Base-by-base conservation (phyloP, 2,888 invertebrate genomes). In the Mylabris sibirica region DNA sequence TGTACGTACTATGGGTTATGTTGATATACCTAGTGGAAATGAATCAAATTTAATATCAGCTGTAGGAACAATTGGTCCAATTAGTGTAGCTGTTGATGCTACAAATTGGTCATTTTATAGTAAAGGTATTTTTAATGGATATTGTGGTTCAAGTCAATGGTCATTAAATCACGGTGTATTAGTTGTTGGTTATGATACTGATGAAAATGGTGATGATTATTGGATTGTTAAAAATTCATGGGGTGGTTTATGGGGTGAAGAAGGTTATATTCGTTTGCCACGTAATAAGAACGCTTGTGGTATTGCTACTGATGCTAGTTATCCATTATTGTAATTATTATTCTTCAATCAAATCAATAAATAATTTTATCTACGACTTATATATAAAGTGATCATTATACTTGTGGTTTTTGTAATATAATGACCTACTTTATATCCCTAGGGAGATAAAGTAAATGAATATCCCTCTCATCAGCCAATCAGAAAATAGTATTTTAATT, bases 81-180 rank as follows among this genome's bases (percentile, higher is more conserved):
- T 96, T 57, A 89, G 94, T 20, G 92, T 95, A 63, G 95, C 94
- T 78, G 94, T 96, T 80, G 95, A 97, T 87, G 96, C 96, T 69
- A 70, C 68, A 11, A 12, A 14, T 14, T 95, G 96, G 90, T 94
- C 95, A 85, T 91, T 93, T 82, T 96, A 96, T 85, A 88, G 88
- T 11, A 85, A 87, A 75, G 93, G 93, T 60, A 89, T 96, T 65
- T 96, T 95, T 86, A 94, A 95, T 75, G 88, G 89, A 60, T 83
- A 89, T 49, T 96, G 96, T 85, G 89, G 90, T 74, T 77, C 87
- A 1, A 79, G 85, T 41, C 84, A 87, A 70, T 80, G 86, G 30
- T 84, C 87, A 71, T 86, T 96, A 41, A 94, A 96, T 85, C 96
- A 96, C 79, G 96, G 93, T 74, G 93, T 91, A 38, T 82, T 94